Conservation (phyloP, 2,888 invertebrate species). For the Pharmacophagus antenor region DNA sequence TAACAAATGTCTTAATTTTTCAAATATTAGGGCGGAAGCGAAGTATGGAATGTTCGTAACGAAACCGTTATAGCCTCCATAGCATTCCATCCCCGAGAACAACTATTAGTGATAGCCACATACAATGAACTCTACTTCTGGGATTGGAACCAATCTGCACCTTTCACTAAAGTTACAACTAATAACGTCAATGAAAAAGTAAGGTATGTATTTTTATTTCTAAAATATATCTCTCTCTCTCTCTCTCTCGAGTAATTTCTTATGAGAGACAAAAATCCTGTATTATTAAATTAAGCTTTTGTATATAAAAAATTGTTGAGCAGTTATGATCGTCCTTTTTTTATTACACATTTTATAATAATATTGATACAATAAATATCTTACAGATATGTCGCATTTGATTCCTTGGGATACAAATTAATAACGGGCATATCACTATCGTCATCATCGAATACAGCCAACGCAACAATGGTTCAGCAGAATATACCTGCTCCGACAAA, state of each 20-base stretch:
- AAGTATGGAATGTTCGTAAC: constrained; percentile 88
- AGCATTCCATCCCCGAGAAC: constrained; percentile 92
- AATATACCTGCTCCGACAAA: constrained; percentile 44
- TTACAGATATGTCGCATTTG: constrained; percentile 91
- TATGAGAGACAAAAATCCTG: no score
- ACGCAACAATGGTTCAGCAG: constrained; percentile 48
- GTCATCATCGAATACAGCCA: constrained; percentile 46
- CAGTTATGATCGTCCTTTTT: no score
- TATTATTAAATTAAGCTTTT: no score
- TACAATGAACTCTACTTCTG: constrained; percentile 92
- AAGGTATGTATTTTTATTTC: constrained; percentile 75
- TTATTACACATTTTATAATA: background rate
- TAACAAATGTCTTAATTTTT: background rate
- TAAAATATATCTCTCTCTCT: no score
- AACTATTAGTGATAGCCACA: constrained; percentile 91
- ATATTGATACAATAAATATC: constrained; percentile 6
- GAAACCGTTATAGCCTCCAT: constrained; percentile 91
- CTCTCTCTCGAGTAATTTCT: no score
- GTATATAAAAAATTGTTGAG: no score
- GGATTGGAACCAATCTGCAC: constrained; percentile 91
- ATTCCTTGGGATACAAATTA: constrained; percentile 88
- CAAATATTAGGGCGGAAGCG: constrained; percentile 89
- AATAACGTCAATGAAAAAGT: constrained; percentile 90
- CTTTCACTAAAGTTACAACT: constrained; percentile 88
- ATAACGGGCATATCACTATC: constrained; percentile 89